Base-by-base conservation (phyloP, 2,797 vertebrate genomes). In the Brachyalestes nurse region DNA sequence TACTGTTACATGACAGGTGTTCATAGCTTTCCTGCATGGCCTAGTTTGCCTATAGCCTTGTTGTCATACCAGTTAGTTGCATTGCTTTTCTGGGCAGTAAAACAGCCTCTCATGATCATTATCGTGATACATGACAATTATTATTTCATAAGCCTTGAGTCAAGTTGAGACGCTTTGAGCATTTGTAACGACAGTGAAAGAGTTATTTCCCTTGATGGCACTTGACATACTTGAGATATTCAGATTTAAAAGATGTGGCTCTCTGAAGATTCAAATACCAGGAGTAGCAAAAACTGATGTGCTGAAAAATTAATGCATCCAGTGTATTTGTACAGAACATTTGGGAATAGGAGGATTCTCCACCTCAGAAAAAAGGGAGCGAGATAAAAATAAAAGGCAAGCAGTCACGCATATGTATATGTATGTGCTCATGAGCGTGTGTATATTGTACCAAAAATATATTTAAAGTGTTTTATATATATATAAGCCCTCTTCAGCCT, bases 191-290 rank as follows among this genome's bases (percentile, higher is more conserved):
- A 45, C 34, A 23, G 25, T 62, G 45, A 75, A 71, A 71, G 49
- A 40, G 34, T 53, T 21, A 42, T 71, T 73, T 55, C 16, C 40
- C 25, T 47, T 28, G 55, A 70, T 62, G 9, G 4, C 61, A 73
- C 53, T 65, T 72, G 75, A 77, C 76, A 74, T 58, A 73, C 49
- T 73, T 57, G n/a, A 80, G 42, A 78, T 57, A 78, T 77, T 42
- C 60, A 23, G 49, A 49, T 65, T 71, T 13, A 62, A 53, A 84
- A 72, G 67, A 82, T 34, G 12, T 64, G 58, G 6, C 40, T 72
- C 51, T 72, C 17, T 55, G 19, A 53, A 72, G 57, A 82, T 62
- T 72, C 25, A 58, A 61, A 79, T 53, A 55, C 45, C 70, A 84
- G 66, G 25, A 73, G 69, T 13, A 5, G 21, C 16, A 16, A 61